Conservation (phyloP, 2,888 invertebrate genomes). For the Hyposoter dolosus region DNA sequence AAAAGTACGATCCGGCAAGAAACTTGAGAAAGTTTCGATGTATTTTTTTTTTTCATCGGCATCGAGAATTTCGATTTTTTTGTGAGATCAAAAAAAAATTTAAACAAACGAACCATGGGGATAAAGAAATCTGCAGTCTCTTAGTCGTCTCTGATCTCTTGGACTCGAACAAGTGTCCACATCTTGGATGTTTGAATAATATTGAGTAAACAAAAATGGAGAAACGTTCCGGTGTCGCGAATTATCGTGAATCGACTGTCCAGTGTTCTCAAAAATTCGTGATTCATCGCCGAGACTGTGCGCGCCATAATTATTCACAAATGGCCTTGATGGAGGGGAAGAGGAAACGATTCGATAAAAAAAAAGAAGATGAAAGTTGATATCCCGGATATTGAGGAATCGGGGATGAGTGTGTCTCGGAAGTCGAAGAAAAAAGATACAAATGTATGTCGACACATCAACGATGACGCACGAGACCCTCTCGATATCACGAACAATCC, state of each 20-base stretch:
- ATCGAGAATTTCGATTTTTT: too few species aligned
- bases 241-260: constrained; percentile 10
- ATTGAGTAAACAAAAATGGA: constrained; percentile 54
- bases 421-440: background rate
- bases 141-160: background rate
- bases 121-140: background rate
- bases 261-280: constrained; percentile 33
- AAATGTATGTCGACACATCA: background rate
- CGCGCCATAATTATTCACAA: constrained; percentile 56
- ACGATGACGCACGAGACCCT: background rate
- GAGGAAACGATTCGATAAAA: constrained; percentile 28
- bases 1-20: background rate
- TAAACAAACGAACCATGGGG: background rate
- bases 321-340: constrained; percentile 40
- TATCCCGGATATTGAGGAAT: constrained; percentile 34
- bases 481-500: background rate
- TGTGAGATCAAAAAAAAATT: background rate
- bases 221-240: constrained; percentile 32
- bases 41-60: too few species aligned
- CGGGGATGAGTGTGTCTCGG: constrained; percentile 15
- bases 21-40: background rate
- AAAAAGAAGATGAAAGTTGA: constrained; percentile 16
- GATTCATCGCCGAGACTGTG: constrained; percentile 64
- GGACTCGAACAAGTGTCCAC: background rate
- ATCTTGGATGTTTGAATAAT: constrained; percentile 58